phyloP scores from a whole-genome alignment of 2,113 vertebrate species.

The Melanostigma gelatinosum region DNA sequence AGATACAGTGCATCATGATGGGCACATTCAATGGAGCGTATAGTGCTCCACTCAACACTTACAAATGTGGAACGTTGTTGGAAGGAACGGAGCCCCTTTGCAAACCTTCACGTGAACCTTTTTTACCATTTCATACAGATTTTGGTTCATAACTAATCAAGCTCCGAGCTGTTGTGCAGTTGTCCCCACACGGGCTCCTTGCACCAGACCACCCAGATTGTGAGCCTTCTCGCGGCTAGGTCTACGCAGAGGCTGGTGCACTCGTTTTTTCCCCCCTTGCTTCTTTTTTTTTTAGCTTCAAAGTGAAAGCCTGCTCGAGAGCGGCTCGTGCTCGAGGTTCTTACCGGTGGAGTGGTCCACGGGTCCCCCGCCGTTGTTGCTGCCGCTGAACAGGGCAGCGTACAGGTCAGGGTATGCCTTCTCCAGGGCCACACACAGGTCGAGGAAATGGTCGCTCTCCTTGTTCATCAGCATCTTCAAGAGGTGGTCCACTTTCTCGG shows the following conservation, averaged over 20 bases:
- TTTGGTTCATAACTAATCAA: conserved; percentile 1
- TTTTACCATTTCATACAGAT: not conserved
- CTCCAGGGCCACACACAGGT: conserved; percentile 95
- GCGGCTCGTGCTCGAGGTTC: not conserved
- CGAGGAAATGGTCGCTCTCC: conserved; percentile 95
- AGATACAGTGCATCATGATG: conserved; percentile 6
- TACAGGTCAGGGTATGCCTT: conserved; percentile 96
- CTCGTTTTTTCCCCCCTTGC: not conserved
- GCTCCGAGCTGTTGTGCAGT: conserved; percentile 24
- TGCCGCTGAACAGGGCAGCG: conserved; percentile 85
- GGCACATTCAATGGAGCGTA: not conserved
- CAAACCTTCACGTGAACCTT: conserved; percentile 24
- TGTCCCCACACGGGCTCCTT: not conserved
- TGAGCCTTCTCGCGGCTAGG: not conserved
- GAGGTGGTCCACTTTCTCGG: conserved; percentile 92
- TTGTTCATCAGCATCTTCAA: conserved; percentile 94
- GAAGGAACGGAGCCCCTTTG: not conserved
- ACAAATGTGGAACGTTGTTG: not conserved
- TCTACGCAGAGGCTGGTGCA: conserved; percentile 3
- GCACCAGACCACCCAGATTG: conserved; percentile 66
- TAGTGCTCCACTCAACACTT: not conserved
- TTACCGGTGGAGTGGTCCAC: conserved; percentile 85
- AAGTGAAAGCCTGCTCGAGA: not conserved
- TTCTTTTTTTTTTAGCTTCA: not conserved
- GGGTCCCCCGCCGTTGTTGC: conserved; percentile 87